Evolutionary conservation across 2,113 vertebrate species (phyloP), one percentile per base, ranked within the genome.

Genomic region (Chionodraco myersi): DNA sequence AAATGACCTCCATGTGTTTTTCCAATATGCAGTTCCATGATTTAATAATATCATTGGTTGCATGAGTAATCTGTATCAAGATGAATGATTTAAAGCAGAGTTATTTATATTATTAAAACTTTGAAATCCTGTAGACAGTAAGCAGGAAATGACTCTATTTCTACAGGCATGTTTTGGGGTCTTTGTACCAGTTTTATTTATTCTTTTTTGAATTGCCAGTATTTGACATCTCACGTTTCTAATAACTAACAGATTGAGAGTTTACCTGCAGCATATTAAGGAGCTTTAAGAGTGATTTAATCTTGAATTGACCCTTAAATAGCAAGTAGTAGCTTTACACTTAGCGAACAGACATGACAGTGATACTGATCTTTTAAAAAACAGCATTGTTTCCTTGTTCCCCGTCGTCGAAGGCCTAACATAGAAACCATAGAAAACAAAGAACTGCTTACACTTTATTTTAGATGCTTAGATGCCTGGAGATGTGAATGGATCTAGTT

Each of bases 31-130:
- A 61, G 48, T 51, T 47, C 4, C 36, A 44, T 73, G 47, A n/a
- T 77, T 67, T 71, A 41, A 41, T 76, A 88, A 75, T 82, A 74
- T 82, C 56, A 15, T 77, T 30, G 30, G 30, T 30, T 44, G 47
- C 26, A 56, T 14, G 30, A 7, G 21, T 48, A 48, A 73, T 81
- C 48, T 14, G 45, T 77, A 67, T 65, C 54, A 3, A 41, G 49
- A 23, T 23, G 65, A 73, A 44, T 10, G 23, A 21, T 21, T 74
- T 21, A 53, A 61, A 58, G 62, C 30, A 45, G 7, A 41, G 36
- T 41, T 41, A 41, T 41, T 41, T 41, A 41, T 41, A 41, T 41
- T 7, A 41, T 41, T 7, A 41, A 41, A 41, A 7, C 36, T 41
- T 41, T 41, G 36, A 41, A 41, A 41, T 30, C 36, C 36, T 41